Conservation (phyloP, 92 coral and sea anemone genomes). For the Heteractis magnifica region DNA sequence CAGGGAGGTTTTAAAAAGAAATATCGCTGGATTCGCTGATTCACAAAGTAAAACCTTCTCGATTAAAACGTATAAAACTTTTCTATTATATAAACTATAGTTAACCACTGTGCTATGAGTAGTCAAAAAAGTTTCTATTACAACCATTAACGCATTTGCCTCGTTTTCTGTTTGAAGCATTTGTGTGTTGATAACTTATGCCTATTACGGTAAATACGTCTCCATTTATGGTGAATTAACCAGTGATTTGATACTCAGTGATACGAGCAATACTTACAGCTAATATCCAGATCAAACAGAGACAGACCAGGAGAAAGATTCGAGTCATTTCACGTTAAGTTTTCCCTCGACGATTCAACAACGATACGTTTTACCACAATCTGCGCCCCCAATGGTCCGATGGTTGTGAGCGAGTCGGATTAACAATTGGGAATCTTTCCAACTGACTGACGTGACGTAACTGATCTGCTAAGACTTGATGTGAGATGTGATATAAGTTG, state of each 20-base stretch:
- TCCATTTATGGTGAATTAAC: too few species aligned
- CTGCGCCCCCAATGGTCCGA: neutral
- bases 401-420: neutral
- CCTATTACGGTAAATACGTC: too few species aligned
- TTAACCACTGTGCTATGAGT: too few species aligned
- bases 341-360: too few species aligned
- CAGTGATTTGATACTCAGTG: neutral
- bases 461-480: neutral
- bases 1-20: neutral
- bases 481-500: neutral
- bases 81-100: too few species aligned
- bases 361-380: too few species aligned
- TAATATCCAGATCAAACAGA: neutral
- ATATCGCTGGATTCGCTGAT: neutral
- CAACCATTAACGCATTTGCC: too few species aligned
- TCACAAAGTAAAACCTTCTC: neutral
- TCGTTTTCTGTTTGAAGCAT: too few species aligned
- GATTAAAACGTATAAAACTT: neutral
- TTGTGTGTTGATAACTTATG: too few species aligned
- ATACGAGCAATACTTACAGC: neutral
- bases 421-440: neutral
- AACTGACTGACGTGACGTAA: conserved; percentile 4
- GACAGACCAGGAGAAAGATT: neutral
- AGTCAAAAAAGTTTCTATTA: too few species aligned
- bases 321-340: neutral